A percentile compares a stretch with the other conserved stretches of the same genome.
Conservation (phyloP, 1,140 invertebrate genomes). For the Anastrepha ludens region DNA sequence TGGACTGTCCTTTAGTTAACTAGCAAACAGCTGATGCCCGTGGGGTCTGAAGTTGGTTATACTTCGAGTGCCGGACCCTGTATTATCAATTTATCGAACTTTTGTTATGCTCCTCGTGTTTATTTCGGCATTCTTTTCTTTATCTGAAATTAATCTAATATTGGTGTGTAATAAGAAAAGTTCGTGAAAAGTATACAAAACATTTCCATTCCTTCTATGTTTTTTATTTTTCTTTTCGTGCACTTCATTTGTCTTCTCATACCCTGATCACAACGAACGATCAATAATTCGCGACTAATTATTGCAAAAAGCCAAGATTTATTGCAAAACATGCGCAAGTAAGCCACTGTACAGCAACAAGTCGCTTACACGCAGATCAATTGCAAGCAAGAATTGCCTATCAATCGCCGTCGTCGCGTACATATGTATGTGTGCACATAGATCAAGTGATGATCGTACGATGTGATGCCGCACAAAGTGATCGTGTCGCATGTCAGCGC, state of each 20-base stretch:
- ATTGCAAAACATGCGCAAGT: background rate
- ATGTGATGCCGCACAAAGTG: slow-evolving; percentile 4
- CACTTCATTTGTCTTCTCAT: background rate
- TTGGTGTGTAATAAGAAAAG: too few relatives aligned
- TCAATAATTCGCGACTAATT: slow-evolving; percentile 46
- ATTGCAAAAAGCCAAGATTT: slow-evolving; percentile 4
- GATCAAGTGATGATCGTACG: background rate
- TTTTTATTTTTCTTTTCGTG: too few relatives aligned
- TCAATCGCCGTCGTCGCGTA: background rate
- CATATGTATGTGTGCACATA: background rate
- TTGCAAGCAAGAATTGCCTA: background rate
- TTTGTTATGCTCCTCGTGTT: too few relatives aligned
- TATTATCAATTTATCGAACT: too few relatives aligned
- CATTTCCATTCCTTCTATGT: too few relatives aligned
- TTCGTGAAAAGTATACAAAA: too few relatives aligned
- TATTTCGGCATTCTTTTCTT: too few relatives aligned
- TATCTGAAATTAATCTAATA: too few relatives aligned
- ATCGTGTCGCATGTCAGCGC: slow-evolving; percentile 3
- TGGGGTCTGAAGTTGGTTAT: too few relatives aligned
- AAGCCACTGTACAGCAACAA: slow-evolving; percentile 15
- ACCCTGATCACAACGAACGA: background rate
- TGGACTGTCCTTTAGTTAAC: too few relatives aligned
- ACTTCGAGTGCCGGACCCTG: too few relatives aligned
- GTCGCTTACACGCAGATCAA: background rate
- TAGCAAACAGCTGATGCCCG: too few relatives aligned